Evolutionary conservation across 2,888 invertebrate species (phyloP).

Genomic region (Acleris sparsana): DNA sequence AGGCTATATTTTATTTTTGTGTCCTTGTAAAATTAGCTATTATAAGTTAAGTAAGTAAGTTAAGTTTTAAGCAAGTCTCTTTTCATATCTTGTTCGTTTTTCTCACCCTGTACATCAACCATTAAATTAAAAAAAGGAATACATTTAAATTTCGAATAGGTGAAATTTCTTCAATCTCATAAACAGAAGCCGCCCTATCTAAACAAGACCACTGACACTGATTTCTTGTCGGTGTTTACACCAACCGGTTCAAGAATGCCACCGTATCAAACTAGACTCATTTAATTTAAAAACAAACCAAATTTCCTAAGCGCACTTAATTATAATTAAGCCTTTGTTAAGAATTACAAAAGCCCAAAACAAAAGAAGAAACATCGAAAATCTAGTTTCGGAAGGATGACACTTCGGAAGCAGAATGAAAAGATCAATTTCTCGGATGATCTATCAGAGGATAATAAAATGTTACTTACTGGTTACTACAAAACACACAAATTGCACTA

Average conservation of each 20-base stretch:
- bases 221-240: conserved; percentile 46
- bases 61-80: too few relatives aligned
- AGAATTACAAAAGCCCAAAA: conserved; percentile 33
- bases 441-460: neutral
- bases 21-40: too few relatives aligned
- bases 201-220: conserved; percentile 49
- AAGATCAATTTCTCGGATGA: conserved; percentile 29
- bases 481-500: conserved; percentile 7
- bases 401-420: conserved; percentile 25
- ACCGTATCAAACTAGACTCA: conserved; percentile 35
- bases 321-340: conserved; percentile 3
- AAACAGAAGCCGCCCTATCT: conserved; percentile 36
- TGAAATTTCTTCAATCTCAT: conserved; percentile 37
- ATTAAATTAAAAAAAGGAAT: too few relatives aligned
- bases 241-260: conserved; percentile 53
- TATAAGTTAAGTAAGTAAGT: too few relatives aligned
- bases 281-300: neutral
- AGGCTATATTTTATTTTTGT: too few relatives aligned
- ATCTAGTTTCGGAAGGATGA: conserved; percentile 25
- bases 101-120: too few relatives aligned
- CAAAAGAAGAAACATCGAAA: conserved; percentile 11
- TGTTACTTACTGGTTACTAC: conserved; percentile 17
- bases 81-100: too few relatives aligned
- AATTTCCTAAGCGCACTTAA: conserved; percentile 8
- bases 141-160: neutral